phyloP scores from a whole-genome alignment of 2,113 vertebrate species.

The Eulemur macaco region DNA sequence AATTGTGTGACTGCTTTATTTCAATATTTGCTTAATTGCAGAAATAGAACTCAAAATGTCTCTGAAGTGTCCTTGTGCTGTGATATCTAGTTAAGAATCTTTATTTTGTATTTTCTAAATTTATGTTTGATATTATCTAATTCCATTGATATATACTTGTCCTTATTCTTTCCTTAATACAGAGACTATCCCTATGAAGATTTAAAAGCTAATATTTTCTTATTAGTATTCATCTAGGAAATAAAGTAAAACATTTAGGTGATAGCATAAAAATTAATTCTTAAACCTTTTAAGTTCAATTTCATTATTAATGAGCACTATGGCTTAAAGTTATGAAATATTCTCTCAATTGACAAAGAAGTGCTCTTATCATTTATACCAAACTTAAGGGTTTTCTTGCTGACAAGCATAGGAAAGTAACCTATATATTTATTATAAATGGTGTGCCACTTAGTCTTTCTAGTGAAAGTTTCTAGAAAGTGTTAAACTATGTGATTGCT shows the following conservation, averaged over 20 bases:
- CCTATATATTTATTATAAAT: constrained; percentile 37
- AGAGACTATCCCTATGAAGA: not conserved
- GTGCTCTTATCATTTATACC: not conserved
- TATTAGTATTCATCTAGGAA: not conserved
- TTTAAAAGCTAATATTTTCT: not conserved
- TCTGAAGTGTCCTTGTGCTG: not conserved
- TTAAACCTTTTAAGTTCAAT: not conserved
- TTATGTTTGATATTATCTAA: not conserved
- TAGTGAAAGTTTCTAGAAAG: not conserved
- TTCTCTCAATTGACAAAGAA: not conserved
- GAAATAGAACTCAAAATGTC: not conserved
- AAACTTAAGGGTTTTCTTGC: not conserved
- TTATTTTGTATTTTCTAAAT: not conserved
- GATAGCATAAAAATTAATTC: not conserved
- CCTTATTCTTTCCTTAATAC: not conserved
- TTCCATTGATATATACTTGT: not conserved
- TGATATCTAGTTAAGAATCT: not conserved
- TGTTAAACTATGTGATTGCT: not conserved
- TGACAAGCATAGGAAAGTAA: not conserved
- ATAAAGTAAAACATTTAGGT: not conserved
- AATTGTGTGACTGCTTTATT: not conserved
- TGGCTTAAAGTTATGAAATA: not conserved
- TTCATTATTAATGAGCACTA: constrained; percentile 12
- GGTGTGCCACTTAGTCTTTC: not conserved
- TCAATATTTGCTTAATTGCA: not conserved